These are phyloP conservation scores for Garra rufa DNA, from an alignment of 2,113 vertebrate species.

Conservation along the genomic window DNA sequence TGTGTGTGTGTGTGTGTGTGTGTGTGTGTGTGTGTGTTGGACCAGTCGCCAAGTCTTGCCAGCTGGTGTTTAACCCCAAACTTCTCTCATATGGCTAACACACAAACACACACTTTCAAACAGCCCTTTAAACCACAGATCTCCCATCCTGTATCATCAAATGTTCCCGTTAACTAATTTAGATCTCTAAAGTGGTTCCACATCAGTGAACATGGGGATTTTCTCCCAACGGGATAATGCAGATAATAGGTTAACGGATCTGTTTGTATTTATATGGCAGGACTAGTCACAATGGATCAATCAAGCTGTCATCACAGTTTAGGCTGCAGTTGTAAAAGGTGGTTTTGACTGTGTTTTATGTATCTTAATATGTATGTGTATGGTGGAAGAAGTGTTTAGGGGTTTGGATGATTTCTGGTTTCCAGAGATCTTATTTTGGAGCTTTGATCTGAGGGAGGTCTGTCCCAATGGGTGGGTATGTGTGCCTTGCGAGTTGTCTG, in stretches of 20 bases:
- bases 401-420: slow-evolving; percentile 27
- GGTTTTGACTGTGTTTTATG: not conserved
- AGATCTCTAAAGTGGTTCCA: not conserved
- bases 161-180: not conserved
- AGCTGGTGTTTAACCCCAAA: slow-evolving; percentile 1
- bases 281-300: not conserved
- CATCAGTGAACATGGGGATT: not conserved
- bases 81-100: not conserved
- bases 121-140: slow-evolving; percentile 9
- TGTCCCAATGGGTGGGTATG: slow-evolving; percentile 30
- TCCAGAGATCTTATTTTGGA: slow-evolving; percentile 38
- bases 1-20: slow-evolving; percentile 7
- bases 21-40: slow-evolving; percentile 18
- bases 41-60: not conserved
- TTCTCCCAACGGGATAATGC: not conserved
- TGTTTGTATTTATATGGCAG: slow-evolving; percentile 13
- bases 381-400: slow-evolving; percentile 39
- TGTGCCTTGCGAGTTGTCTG: slow-evolving; percentile 24
- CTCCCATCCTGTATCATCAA: not conserved
- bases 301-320: not conserved
- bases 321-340: not conserved
- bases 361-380: slow-evolving; percentile 18
- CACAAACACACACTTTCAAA: not conserved
- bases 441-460: slow-evolving; percentile 47
- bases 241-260: slow-evolving; percentile 9